Conservation (phyloP, 2,797 vertebrate species). For the Meriones psammophilus region DNA sequence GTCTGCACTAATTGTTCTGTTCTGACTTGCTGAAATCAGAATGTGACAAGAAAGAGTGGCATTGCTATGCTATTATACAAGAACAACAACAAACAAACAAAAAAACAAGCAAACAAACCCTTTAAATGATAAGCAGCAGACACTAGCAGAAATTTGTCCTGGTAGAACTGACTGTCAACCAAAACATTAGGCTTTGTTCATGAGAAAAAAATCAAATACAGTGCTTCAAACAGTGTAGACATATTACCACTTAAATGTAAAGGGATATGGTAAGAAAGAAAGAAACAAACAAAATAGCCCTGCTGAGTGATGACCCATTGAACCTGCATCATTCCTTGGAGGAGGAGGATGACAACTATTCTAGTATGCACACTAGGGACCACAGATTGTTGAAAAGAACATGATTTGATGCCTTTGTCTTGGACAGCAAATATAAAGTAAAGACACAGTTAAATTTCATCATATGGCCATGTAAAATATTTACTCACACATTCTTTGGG, state of each 20-base stretch:
- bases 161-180: conserved; percentile 31
- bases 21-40: conserved; percentile 55
- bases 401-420: conserved; percentile 17
- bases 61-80: conserved; percentile 16
- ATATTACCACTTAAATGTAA: conserved; percentile 34
- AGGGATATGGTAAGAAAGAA: not conserved
- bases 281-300: not conserved
- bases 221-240: conserved; percentile 30
- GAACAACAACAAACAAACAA: not conserved
- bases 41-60: conserved; percentile 25
- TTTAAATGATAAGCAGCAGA: conserved; percentile 39
- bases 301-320: not conserved
- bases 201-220: conserved; percentile 57
- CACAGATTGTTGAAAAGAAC: conserved; percentile 57
- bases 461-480: conserved; percentile 44
- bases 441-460: conserved; percentile 64
- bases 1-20: conserved; percentile 8
- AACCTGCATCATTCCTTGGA: conserved; percentile 38
- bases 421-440: conserved; percentile 51
- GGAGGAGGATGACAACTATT: conserved; percentile 54
- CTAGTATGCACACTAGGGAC: conserved; percentile 43
- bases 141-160: not conserved
- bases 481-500: conserved; percentile 12
- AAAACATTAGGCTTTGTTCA: conserved; percentile 47
- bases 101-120: not conserved